Conservation (phyloP, 2,888 invertebrate genomes). For the Cistogaster globosa region DNA sequence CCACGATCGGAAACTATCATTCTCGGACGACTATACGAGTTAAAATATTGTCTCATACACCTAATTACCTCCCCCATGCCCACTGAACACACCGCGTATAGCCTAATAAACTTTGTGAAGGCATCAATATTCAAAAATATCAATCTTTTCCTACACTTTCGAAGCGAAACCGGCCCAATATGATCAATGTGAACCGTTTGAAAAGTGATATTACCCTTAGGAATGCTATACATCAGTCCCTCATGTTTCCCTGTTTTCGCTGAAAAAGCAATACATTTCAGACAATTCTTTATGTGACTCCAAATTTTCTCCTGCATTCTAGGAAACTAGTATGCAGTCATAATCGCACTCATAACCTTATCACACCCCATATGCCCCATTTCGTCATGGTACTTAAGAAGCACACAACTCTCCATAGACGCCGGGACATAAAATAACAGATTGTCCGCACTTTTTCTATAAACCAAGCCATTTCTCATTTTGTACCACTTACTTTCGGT, state of each 20-base stretch:
- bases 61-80: constrained; percentile 15
- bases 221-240: constrained; percentile 33
- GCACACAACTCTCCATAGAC: constrained; percentile 4
- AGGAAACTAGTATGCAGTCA: constrained; percentile 23
- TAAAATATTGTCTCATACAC: constrained; percentile 34
- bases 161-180: constrained; percentile 18
- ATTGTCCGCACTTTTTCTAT: background rate
- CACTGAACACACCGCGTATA: constrained; percentile 27
- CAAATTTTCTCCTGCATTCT: background rate
- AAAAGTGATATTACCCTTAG: constrained; percentile 15
- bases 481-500: constrained; percentile 24
- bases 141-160: background rate
- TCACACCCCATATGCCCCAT: constrained; percentile 36
- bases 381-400: constrained; percentile 22
- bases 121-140: constrained; percentile 40
- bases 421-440: constrained; percentile 11
- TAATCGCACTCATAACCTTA: constrained; percentile 16
- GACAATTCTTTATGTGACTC: constrained; percentile 19
- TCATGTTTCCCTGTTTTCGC: constrained; percentile 23
- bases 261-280: constrained; percentile 41
- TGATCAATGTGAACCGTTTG: constrained; percentile 11
- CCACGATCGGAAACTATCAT: too few species aligned
- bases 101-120: constrained; percentile 25
- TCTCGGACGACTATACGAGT: constrained; percentile 17
- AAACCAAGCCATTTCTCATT: constrained; percentile 32